phyloP scores from a whole-genome alignment of 1,140 invertebrate species.

The Drosophila lini region DNA sequence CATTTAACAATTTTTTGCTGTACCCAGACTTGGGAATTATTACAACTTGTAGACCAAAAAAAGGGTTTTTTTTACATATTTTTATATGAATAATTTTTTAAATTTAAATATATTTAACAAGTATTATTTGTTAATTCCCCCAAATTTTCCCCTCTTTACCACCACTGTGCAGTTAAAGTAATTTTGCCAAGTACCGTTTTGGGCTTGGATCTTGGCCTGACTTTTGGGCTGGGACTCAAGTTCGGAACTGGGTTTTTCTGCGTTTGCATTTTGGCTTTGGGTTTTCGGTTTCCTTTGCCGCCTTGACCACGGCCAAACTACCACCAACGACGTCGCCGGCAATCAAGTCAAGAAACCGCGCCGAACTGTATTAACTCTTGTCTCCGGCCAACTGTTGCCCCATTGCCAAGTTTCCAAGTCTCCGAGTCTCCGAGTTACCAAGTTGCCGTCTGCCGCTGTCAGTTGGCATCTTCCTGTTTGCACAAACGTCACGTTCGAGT shows the following conservation, averaged over 20 bases:
- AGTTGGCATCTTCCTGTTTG: slow-evolving; percentile 82
- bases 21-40: too few species aligned
- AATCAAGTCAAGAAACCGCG: slow-evolving; percentile 75
- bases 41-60: too few species aligned
- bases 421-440: neutral
- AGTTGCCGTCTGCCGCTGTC: slow-evolving; percentile 50
- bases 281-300: slow-evolving; percentile 33
- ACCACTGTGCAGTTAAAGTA: slow-evolving; percentile 48
- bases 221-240: slow-evolving; percentile 23
- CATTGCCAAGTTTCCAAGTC: slow-evolving; percentile 20
- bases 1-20: too few species aligned
- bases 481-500: slow-evolving; percentile 81
- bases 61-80: too few species aligned
- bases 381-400: slow-evolving; percentile 64
- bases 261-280: slow-evolving; percentile 25
- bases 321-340: slow-evolving; percentile 60
- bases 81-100: neutral
- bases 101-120: too few species aligned
- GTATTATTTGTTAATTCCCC: neutral
- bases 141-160: neutral
- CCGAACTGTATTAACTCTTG: slow-evolving; percentile 80
- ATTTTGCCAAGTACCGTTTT: slow-evolving; percentile 76
- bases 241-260: slow-evolving; percentile 28
- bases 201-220: slow-evolving; percentile 24
- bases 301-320: slow-evolving; percentile 65